Evolutionary conservation across 2,113 vertebrate genomes (phyloP), one percentile per base, ranked within the genome.

Genomic region (Embiotoca jacksoni): DNA sequence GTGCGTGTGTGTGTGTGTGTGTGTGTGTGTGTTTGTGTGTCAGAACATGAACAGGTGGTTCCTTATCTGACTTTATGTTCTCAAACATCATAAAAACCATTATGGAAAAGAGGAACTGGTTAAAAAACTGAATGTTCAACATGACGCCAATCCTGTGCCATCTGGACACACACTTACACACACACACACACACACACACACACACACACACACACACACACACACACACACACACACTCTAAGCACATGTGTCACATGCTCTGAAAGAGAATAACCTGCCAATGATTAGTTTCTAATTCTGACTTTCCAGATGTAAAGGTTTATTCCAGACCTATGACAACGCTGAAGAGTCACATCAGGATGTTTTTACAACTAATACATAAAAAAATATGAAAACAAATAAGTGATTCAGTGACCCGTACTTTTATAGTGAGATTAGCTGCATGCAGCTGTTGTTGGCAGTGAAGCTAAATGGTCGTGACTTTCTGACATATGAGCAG

Each of bases 11-110:
- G 41, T 44, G 3, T 11, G 9, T 9, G 41, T 44, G 41, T 23
- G 23, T 1, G 23, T 23, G 23, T 23, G 23, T 23, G 23, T 23
- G 23, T 23, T 1, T 23, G 23, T 23, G 47, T 7, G 2, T 13
- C 44, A 49, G 57, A 66, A 58, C 53, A 58, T 35, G 9, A 36
- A 68, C 87, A 88, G 80, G 32, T 89, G 88, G 79, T 75, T 81
- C 46, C 81, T 86, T 91, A 90, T 91, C 89, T 75, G 7, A 76
- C 52, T 55, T 65, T 82, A 30, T 81, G 75, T 76, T 49, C 70
- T 86, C 91, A 91, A 89, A 84, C 89, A 89, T 83, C 70, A 81
- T 91, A 91, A 92, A 92, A 93, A 32, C 46, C 39, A 36, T 74
- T 6, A 31, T 49, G 46, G 78, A 74, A 91, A 90, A 86, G 75